Evolutionary conservation across 1,140 invertebrate species (phyloP).

Genomic region (Holotrichia oblita): DNA sequence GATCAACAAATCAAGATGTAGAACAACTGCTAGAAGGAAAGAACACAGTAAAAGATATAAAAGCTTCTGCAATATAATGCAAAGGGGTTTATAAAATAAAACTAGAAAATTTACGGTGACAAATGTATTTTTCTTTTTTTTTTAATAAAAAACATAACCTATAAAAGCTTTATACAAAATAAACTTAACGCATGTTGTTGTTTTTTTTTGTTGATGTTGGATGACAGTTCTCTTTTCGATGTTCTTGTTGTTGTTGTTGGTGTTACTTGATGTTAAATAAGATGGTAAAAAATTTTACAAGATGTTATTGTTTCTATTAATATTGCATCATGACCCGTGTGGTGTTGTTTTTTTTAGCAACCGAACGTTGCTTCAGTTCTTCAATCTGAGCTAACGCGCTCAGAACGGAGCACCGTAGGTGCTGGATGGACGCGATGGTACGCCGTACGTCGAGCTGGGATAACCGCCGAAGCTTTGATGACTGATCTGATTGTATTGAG

Average conservation of each 20-base stretch:
- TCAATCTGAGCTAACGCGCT: slow-evolving; percentile 16
- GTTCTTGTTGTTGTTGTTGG: slow-evolving; percentile 26
- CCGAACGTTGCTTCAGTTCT: slow-evolving; percentile 41
- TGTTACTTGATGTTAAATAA: slow-evolving; percentile 43
- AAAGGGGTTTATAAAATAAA: no score
- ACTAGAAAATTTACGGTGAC: slow-evolving; percentile 58
- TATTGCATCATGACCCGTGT: slow-evolving; percentile 62
- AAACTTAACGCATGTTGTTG: slow-evolving; percentile 54
- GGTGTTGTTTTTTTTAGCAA: slow-evolving; percentile 46
- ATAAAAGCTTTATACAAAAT: slow-evolving; percentile 62
- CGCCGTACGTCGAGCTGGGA: slow-evolving; percentile 55
- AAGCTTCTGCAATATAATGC: no score
- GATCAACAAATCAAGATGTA: no score
- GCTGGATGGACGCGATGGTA: slow-evolving; percentile 59
- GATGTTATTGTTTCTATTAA: slow-evolving; percentile 46
- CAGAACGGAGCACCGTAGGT: slow-evolving; percentile 71
- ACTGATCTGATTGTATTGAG: slow-evolving; percentile 72
- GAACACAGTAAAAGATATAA: no score
- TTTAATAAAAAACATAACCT: slow-evolving; percentile 57
- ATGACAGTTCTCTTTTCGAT: slow-evolving; percentile 43
- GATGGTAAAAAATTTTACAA: slow-evolving; percentile 44
- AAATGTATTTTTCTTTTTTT: slow-evolving; percentile 61
- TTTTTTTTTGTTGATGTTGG: slow-evolving; percentile 48
- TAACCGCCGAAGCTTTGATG: slow-evolving; percentile 63
- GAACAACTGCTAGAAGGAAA: no score